Evolutionary conservation across 2,888 invertebrate genomes (phyloP).

Genomic region (Chymomyza amoena): DNA sequence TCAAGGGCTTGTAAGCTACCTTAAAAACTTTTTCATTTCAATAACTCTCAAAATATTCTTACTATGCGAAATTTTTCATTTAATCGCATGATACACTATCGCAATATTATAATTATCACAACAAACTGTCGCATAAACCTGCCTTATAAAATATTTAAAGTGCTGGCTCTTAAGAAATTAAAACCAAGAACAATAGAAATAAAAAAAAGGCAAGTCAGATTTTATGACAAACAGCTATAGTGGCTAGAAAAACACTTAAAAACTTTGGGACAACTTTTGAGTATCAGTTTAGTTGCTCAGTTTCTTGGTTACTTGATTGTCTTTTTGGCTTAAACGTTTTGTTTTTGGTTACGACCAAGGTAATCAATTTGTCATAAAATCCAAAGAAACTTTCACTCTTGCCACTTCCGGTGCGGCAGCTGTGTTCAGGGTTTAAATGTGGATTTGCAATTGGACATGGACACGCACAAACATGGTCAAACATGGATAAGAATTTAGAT

Average conservation of each 20-base stretch:
- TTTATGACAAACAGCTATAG: background rate
- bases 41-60: too few species aligned
- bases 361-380: constrained; percentile 7
- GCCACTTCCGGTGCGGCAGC: background rate
- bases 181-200: background rate
- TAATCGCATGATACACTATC: too few species aligned
- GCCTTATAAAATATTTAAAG: background rate
- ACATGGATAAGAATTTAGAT: background rate
- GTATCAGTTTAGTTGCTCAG: background rate
- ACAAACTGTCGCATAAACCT: background rate
- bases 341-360: background rate
- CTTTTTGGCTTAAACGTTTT: background rate
- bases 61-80: too few species aligned
- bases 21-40: too few species aligned
- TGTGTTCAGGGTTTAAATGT: background rate
- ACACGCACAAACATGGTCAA: background rate
- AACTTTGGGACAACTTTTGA: background rate
- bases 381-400: background rate
- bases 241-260: background rate
- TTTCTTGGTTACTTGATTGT: background rate
- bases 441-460: background rate
- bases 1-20: too few species aligned
- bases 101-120: background rate
- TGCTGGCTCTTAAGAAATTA: background rate
- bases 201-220: background rate